Evolutionary conservation across 2,113 vertebrate genomes (phyloP), one percentile per base, ranked within the genome.

Genomic region (Ailurus styani): DNA sequence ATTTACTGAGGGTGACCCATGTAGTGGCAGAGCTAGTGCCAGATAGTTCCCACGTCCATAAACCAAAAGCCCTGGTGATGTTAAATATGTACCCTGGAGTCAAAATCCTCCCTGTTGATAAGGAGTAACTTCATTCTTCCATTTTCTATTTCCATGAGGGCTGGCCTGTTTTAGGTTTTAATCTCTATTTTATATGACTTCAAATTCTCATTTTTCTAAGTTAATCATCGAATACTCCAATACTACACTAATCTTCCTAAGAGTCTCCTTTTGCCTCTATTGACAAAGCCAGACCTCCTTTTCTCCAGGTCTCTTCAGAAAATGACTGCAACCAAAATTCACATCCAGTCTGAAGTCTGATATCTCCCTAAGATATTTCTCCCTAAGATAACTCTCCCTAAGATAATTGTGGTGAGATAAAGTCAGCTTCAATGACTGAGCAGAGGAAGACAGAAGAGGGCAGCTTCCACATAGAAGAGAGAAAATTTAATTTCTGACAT

Each of bases 1-100:
- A 95, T 75, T 97, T 96, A 77, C 25, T 52, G 29, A 97, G n/a
- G 47, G 47, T 89, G 84, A 95, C 29, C 55, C 62, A 77, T 37
- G 73, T 66, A 79, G 68, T 66, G 52, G 31, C 45, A 85, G 68
- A 92, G 7, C 62, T 23, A 66, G 7, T 78, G 27, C 40, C 10
- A 68, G 18, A 85, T 45, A 91, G 73, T 60, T 84, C 42, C 55
- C 50, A 57, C n/a, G 34, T 62, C 66, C 60, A 78, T 89, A 95
- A 97, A 86, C 62, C 42, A 37, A 82, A 89, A 96, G 31, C 21
- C n/a, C 54, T 18, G 68, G 1, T 78, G 54, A 97, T 84, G 50
- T 29, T 92, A 70, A 81, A 73, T 89, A 64, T 83, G 47, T 62
- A 9, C 21, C 31, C 18, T 55, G 21, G 23, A 68, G 68, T 87